phyloP scores from a whole-genome alignment of 2,888 invertebrate species.

The Chouioia cunea region DNA sequence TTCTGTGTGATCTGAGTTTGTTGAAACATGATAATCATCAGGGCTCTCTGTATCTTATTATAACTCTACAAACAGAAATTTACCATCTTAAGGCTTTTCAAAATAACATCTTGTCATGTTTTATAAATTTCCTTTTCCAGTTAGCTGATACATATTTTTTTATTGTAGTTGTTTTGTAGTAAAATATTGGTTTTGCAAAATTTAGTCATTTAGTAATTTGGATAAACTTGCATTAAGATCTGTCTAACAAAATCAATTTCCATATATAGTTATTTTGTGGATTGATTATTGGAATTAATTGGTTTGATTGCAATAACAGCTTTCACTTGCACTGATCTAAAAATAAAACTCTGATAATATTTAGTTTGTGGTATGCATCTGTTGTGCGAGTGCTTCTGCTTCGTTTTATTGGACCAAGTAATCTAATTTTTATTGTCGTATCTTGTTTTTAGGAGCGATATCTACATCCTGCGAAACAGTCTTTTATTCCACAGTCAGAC shows the following conservation, averaged over 20 bases:
- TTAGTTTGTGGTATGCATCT: slow-evolving; percentile 11
- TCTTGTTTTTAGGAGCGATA: slow-evolving; percentile 47
- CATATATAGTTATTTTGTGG: too few relatives aligned
- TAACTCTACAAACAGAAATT: slow-evolving; percentile 20
- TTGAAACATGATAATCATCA: slow-evolving; percentile 20
- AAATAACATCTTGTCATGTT: background rate
- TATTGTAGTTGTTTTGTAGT: too few relatives aligned
- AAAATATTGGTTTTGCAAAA: too few relatives aligned
- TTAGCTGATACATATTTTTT: too few relatives aligned
- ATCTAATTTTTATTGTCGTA: slow-evolving; percentile 24
- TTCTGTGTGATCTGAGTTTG: slow-evolving; percentile 36
- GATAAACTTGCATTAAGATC: too few relatives aligned
- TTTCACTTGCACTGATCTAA: background rate
- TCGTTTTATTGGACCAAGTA: slow-evolving; percentile 1
- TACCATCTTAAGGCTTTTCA: background rate
- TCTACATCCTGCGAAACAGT: slow-evolving; percentile 41
- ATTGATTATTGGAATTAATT: too few relatives aligned
- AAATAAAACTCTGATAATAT: slow-evolving; percentile 25
- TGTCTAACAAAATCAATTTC: too few relatives aligned
- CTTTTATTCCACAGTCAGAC: slow-evolving; percentile 37
- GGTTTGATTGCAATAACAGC: too few relatives aligned
- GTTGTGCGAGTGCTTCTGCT: slow-evolving; percentile 17
- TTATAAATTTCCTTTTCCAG: too few relatives aligned
- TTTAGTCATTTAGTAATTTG: too few relatives aligned
- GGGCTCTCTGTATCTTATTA: slow-evolving; percentile 31